Base-by-base conservation (phyloP, 2,888 invertebrate genomes). In the Caenorhabditis panamensis region DNA sequence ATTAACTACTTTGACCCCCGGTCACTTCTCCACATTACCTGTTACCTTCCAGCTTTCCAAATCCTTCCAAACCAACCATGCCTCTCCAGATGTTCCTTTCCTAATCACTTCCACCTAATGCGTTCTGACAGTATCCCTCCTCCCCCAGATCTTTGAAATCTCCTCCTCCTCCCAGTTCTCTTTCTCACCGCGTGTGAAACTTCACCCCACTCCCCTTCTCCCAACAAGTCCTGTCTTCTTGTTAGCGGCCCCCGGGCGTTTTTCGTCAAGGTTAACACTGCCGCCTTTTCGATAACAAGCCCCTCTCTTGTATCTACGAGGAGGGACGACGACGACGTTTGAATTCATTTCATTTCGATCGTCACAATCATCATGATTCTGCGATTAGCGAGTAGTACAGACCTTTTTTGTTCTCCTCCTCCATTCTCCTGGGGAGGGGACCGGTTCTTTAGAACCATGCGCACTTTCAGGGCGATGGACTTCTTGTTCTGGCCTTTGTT, bases 191-290 rank as follows among this genome's bases (percentile, higher is more conserved):
- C 47, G 63, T 63, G 63, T 47, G 61, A 67, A 72, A 72, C 72
- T 72, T 72, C 44, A 24, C 72, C 24, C 62, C 49, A 6, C 6
- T 13, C 41, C 2, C 2, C 13, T 13, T 13, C 11, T 13, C 69
- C 51, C 20, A 72, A 72, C 72, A 58, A 72, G 72, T 56, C 72
- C 72, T 28, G 44, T 47, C 54, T 54, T 47, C 51, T 72, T 49
- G 62, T 53, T 37, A 18, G 49, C 36, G n/a, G 62, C 63, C 26
- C 72, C 63, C 62, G 61, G 59, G 41, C 61, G 59, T 63, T 71
- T 56, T 41, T 63, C 61, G 18, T 72, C 72, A 72, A 72, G 72
- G 72, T 72, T 72, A 72, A 72, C 31, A 72, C 62, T 24, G 28
- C 47, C 28, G 28, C 44, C 1, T 54, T 72, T 72, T 72, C 72